These are phyloP conservation scores for Sphyrna mokarran DNA, from an alignment of 2,113 vertebrate species.

Conservation along the genomic window DNA sequence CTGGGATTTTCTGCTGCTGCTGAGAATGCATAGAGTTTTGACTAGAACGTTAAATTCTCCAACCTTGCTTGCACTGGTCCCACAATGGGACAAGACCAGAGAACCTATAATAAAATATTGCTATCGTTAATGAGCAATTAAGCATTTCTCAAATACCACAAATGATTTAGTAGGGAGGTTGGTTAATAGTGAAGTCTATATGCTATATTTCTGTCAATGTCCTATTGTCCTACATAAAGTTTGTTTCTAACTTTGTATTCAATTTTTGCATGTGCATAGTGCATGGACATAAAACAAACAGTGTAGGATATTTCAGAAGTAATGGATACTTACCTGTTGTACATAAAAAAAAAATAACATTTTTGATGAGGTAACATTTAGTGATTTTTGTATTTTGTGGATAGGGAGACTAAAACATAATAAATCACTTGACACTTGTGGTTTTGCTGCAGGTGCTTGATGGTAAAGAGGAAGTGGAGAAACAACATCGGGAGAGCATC, in stretches of 20 bases:
- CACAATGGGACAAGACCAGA: too few species aligned
- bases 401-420: neutral
- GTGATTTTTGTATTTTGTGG: neutral
- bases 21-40: too few species aligned
- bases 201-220: neutral
- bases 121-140: neutral
- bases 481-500: slow-evolving; percentile 91
- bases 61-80: too few species aligned
- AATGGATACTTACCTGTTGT: neutral
- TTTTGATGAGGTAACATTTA: neutral
- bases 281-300: neutral
- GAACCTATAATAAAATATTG: neutral
- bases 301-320: neutral
- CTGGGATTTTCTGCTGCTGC: too few species aligned
- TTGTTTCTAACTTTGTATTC: neutral
- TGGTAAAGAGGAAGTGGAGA: slow-evolving; percentile 91
- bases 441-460: slow-evolving; percentile 71
- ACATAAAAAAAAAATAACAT: neutral
- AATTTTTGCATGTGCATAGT: neutral
- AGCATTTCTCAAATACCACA: neutral
- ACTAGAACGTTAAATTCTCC: too few species aligned
- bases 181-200: neutral
- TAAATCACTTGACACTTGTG: slow-evolving; percentile 10
- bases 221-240: neutral
- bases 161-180: neutral